Base-by-base conservation (phyloP, 37 sponge, comb jelly and placozoan species). In the Hexactinellida sp. region DNA sequence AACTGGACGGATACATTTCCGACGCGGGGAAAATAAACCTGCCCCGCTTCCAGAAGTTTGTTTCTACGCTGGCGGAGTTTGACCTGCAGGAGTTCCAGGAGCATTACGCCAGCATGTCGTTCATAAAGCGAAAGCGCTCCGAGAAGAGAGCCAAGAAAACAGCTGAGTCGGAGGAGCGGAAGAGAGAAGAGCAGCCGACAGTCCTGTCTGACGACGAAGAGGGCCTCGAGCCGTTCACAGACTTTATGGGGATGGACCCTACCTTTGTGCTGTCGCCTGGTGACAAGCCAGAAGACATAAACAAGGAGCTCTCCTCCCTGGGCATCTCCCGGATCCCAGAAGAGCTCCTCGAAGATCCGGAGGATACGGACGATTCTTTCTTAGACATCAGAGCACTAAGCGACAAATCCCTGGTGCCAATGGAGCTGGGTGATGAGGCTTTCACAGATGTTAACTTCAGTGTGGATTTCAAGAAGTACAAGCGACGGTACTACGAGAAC, bases 21-120 rank as follows among this genome's bases (percentile, higher is more conserved):
- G 86, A 92, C 24, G 87, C 88, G 38, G 99, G 99, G 21, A 84
- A 83, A 21, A 85, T 98, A 54, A 91, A 98, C 85, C 88, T 95
- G 93, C 63, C 84, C n/a, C 82, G 91, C 9, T 92, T 95, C 84
- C 93, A 92, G 41, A 87, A 85, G 0, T 95, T 89, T 82, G 84
- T 98, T 5, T 76, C 83, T 38, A 87, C 91, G 28, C 86, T 98
- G 9, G 88, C 94, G 37, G 85, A 93, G 92, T 95, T 95, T 92
- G 98, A 97, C 82, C 7, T 86, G 25, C 91, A 93, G 21, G 83
- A 89, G 63, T 93, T 90, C 83, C 85, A 89, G 32, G 93, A 88
- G 34, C 85, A 88, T 34, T 86, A 83, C 21, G 85, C 32, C 24
- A 88, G 89, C 85, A 32, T 89, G 55, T 87, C 82, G 55, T 91